These are phyloP conservation scores for Nomada fabriciana DNA, from an alignment of 2,888 invertebrate genomes.

Conservation along the genomic window DNA sequence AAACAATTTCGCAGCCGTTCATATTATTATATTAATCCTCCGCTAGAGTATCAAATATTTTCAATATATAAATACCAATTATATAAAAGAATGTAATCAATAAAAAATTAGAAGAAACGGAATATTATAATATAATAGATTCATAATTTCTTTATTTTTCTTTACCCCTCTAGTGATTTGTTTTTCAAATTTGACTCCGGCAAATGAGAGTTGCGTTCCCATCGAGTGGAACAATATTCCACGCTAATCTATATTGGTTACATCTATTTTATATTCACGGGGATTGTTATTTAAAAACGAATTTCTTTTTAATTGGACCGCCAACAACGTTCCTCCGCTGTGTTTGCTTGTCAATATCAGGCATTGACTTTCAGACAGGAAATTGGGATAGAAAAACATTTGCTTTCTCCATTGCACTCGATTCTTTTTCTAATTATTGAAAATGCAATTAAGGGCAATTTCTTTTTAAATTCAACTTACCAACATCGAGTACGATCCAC, in stretches of 20 bases:
- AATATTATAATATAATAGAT: no score
- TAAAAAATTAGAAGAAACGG: no score
- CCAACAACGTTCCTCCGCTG: neutral
- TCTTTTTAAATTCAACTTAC: neutral
- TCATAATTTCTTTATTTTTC: neutral
- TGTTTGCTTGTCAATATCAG: slow-evolving; percentile 21
- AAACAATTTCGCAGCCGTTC: no score
- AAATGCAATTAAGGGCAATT: neutral
- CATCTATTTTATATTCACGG: slow-evolving; percentile 30
- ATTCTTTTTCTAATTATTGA: slow-evolving; percentile 1
- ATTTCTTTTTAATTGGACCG: slow-evolving; percentile 36
- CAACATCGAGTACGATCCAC: neutral
- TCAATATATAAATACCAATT: no score
- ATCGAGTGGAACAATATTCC: neutral
- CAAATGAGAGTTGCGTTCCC: no score
- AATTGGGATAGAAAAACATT: neutral
- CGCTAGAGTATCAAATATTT: no score
- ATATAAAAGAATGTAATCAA: no score
- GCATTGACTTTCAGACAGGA: slow-evolving; percentile 5
- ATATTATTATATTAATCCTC: no score
- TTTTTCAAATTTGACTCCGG: no score
- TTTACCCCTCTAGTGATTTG: neutral
- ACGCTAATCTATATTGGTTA: neutral
- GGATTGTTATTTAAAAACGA: slow-evolving; percentile 29
- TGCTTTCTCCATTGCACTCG: neutral